A percentile compares a stretch with the other conserved stretches of the same genome.
These are phyloP conservation scores for Hippocampus abdominalis DNA, from an alignment of 2,113 vertebrate genomes.

Conservation along the genomic window DNA sequence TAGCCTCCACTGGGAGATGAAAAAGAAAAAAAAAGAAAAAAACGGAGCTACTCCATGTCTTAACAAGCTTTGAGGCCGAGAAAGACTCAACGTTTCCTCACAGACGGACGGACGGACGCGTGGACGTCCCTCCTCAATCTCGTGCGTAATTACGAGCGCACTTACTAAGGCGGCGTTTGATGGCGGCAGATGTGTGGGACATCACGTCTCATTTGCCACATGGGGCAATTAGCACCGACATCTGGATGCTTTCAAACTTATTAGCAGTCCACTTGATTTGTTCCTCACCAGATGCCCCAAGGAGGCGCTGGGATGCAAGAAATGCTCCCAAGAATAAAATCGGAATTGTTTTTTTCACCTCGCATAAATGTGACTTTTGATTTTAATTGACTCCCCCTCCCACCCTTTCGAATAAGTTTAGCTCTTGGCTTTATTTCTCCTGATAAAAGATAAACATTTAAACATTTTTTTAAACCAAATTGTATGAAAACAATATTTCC, in stretches of 20 bases:
- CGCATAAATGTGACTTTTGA: not conserved
- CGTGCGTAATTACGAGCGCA: slow-evolving; percentile 6
- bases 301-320: too few species aligned
- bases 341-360: not conserved
- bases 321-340: not conserved
- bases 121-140: slow-evolving; percentile 8
- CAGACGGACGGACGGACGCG: not conserved
- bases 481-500: too few species aligned
- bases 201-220: slow-evolving; percentile 14
- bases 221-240: slow-evolving; percentile 22
- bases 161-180: slow-evolving; percentile 1
- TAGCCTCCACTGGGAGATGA: slow-evolving; percentile 4
- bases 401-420: not conserved
- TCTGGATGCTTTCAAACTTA: slow-evolving; percentile 22
- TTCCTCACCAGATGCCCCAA: not conserved
- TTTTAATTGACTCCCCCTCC: not conserved
- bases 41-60: slow-evolving; percentile 11
- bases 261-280: not conserved
- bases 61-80: slow-evolving; percentile 19
- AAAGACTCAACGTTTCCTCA: not conserved
- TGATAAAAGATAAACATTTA: too few species aligned
- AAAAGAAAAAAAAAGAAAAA: not conserved
- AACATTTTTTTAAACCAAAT: too few species aligned
- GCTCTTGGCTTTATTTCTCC: too few species aligned
- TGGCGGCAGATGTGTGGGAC: slow-evolving; percentile 5